A percentile compares a stretch with the other conserved stretches of the same genome.
Evolutionary conservation across 2,888 invertebrate genomes (phyloP).

Genomic region (Chymomyza caudatula): DNA sequence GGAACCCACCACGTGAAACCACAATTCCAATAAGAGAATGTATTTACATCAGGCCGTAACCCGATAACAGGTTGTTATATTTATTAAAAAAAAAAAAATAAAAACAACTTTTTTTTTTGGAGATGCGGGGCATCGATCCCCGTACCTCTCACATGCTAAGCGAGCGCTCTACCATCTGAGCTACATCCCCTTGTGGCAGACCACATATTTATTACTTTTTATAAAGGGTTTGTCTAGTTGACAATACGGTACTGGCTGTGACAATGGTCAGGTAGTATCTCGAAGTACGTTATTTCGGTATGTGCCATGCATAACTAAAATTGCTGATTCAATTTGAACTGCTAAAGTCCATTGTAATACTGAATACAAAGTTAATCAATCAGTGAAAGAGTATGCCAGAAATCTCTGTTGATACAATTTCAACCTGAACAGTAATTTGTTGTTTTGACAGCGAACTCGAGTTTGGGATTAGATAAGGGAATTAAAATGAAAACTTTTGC

Average conservation of each 20-base stretch:
- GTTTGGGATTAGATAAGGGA: too few species aligned
- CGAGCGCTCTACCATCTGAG: conserved; percentile 79
- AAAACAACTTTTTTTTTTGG: conserved; percentile 51
- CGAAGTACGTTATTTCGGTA: neutral
- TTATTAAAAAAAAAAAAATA: conserved; percentile 1
- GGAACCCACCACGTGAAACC: too few species aligned
- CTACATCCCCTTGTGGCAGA: conserved; percentile 75
- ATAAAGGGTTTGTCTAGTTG: neutral
- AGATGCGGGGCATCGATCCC: conserved; percentile 78
- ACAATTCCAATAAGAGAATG: too few species aligned
- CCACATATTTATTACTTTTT: conserved; percentile 11
- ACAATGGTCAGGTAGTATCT: neutral
- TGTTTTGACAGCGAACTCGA: too few species aligned
- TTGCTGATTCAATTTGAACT: neutral
- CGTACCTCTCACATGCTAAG: conserved; percentile 79
- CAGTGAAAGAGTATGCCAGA: too few species aligned
- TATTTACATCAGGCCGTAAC: too few species aligned
- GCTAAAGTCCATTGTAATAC: neutral
- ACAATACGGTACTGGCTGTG: too few species aligned
- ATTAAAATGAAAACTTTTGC: too few species aligned
- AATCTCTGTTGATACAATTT: too few species aligned
- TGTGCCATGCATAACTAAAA: neutral
- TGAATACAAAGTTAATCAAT: neutral
- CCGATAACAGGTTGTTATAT: too few species aligned
- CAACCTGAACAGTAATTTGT: too few species aligned